These are phyloP conservation scores for Brachyhypopomus occidentalis DNA, from an alignment of 2,113 vertebrate genomes.

Conservation along the genomic window DNA sequence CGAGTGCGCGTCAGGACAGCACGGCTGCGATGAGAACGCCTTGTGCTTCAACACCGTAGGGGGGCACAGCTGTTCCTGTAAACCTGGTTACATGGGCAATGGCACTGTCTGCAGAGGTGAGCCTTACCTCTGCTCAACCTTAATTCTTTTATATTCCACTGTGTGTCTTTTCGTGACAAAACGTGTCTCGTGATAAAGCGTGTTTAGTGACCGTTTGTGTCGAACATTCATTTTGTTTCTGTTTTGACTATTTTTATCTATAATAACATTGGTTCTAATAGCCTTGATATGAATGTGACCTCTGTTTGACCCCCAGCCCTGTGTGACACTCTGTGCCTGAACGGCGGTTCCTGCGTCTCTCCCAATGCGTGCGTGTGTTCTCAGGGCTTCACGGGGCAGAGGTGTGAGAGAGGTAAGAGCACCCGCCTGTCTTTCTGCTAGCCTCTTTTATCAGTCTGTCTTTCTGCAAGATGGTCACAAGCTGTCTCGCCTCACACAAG, in stretches of 20 bases:
- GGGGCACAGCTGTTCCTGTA: constrained; percentile 95
- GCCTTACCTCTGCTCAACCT: neutral
- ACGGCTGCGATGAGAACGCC: constrained; percentile 93
- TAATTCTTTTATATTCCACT: too few relatives aligned
- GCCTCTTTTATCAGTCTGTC: neutral
- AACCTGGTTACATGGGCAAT: constrained; percentile 92
- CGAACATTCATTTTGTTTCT: neutral
- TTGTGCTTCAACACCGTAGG: constrained; percentile 96
- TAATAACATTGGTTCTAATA: neutral
- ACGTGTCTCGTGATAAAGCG: too few relatives aligned
- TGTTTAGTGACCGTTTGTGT: too few relatives aligned
- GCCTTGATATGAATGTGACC: constrained; percentile 46
- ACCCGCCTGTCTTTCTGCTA: neutral
- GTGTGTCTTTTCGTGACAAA: neutral
- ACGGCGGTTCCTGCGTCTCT: constrained; percentile 91
- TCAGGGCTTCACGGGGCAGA: constrained; percentile 92
- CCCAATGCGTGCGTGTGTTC: constrained; percentile 92
- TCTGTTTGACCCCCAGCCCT: constrained; percentile 81
- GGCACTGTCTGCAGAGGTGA: constrained; percentile 94
- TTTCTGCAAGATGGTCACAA: neutral
- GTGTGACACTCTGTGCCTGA: constrained; percentile 92
- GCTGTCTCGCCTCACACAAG: neutral
- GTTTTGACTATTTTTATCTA: neutral
- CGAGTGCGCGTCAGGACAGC: constrained; percentile 89
- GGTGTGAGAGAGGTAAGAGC: constrained; percentile 91